These are phyloP conservation scores for Hydrophis major DNA, from an alignment of 2,797 vertebrate genomes.

Conservation along the genomic window DNA sequence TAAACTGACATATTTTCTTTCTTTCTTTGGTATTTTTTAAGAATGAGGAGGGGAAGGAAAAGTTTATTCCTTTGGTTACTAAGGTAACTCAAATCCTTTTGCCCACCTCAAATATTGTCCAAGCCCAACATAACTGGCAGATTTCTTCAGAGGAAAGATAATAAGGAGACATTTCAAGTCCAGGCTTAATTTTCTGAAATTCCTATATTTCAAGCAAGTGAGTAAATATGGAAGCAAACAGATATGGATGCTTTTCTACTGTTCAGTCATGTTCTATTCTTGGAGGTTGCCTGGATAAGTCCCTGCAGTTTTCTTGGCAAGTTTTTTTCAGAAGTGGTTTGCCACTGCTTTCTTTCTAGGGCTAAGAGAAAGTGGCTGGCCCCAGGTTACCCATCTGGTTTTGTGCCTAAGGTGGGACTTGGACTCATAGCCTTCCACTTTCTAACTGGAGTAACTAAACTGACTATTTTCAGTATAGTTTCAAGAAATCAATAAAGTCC, in stretches of 20 bases:
- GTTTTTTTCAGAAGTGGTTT: neutral
- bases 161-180: neutral
- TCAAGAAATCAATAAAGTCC: neutral
- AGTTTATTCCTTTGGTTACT: neutral
- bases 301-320: neutral
- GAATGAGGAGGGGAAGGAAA: neutral
- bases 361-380: neutral
- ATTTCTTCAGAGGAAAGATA: neutral
- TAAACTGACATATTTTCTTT: neutral
- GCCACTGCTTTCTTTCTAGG: neutral
- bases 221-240: neutral
- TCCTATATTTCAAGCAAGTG: neutral
- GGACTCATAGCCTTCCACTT: neutral
- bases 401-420: neutral
- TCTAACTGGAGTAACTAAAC: neutral
- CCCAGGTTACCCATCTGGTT: neutral
- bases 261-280: neutral
- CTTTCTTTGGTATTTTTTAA: neutral
- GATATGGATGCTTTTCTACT: neutral
- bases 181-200: neutral
- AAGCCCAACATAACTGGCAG: neutral
- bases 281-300: neutral
- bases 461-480: neutral
- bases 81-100: neutral
- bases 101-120: neutral